phyloP scores from a whole-genome alignment of 2,113 vertebrate genomes.

The Menura novaehollandiae region DNA sequence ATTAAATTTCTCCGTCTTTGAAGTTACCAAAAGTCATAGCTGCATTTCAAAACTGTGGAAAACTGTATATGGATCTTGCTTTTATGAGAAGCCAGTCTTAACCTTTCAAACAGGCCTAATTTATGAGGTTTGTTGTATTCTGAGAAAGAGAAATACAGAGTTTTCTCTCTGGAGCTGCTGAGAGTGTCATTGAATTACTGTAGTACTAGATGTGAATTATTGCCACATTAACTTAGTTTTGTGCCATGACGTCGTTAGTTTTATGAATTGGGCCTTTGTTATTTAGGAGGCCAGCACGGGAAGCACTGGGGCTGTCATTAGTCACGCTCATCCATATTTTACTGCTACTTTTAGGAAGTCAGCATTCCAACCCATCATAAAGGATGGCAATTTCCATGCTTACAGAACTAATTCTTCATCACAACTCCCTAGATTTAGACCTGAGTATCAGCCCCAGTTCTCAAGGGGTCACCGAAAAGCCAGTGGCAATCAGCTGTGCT shows the following conservation, averaged over 20 bases:
- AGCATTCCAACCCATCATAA: not conserved
- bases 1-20: not conserved
- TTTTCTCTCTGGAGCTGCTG: not conserved
- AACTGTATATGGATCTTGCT: not conserved
- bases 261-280: conserved; percentile 2
- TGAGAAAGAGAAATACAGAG: not conserved
- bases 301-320: not conserved
- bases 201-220: not conserved
- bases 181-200: not conserved
- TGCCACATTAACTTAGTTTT: not conserved
- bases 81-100: not conserved
- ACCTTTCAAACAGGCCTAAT: not conserved
- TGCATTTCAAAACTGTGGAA: not conserved
- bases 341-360: not conserved
- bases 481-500: not conserved
- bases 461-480: not conserved
- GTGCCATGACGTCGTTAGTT: not conserved
- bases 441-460: not conserved
- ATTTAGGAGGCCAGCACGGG: not conserved
- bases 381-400: not conserved
- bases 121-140: not conserved
- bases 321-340: not conserved
- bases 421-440: not conserved
- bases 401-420: not conserved
- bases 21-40: not conserved